Evolutionary conservation across 2,797 vertebrate genomes (phyloP), one percentile per base, ranked within the genome.

Genomic region (Betta splendens): DNA sequence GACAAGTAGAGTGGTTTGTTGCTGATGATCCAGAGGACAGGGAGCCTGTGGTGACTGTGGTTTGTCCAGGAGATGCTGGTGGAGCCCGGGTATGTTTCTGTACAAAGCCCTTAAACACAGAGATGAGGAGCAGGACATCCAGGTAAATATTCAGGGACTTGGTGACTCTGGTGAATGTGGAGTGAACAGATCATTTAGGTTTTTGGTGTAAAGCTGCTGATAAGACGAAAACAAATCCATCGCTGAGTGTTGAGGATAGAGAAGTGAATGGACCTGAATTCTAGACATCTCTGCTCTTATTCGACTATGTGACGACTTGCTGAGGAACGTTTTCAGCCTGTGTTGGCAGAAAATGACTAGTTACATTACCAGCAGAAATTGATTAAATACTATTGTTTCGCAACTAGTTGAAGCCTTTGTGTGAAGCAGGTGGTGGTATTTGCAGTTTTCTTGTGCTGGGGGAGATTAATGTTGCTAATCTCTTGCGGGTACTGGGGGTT

Each of bases 91-190:
- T 66, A 93, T 93, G 92, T 92, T 92, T 77, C 88, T 91, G 66
- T 93, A 93, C 83, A 88, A 90, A 84, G 86, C 89, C 66, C 90
- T 93, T 88, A 90, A 87, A 84, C 88, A 89, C 81, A 77, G 87
- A 83, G 90, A 92, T 83, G 92, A 93, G 69, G 92, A 91, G 62
- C 90, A 90, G 40, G 72, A 87, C 65, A 9, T 74, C 66, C 77
- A 93, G 92, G 92, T 92, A 91, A 51, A 54, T 25, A 21, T 49
- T 64, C 44, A 2, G 46, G 12, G 47, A 59, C 36, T 62, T 36
- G 1, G 21, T 61, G 61, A 48, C 63, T 39, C 21, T 47, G 65
- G 60, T 75, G 68, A 71, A 16, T 3, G 37, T 20, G 42, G 47
- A 42, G 37, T 49, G 43, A 65, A 47, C 38, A 29, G 39, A 51